Evolutionary conservation across 2,797 vertebrate genomes (phyloP).

Genomic region (Melanogrammus aeglefinus): DNA sequence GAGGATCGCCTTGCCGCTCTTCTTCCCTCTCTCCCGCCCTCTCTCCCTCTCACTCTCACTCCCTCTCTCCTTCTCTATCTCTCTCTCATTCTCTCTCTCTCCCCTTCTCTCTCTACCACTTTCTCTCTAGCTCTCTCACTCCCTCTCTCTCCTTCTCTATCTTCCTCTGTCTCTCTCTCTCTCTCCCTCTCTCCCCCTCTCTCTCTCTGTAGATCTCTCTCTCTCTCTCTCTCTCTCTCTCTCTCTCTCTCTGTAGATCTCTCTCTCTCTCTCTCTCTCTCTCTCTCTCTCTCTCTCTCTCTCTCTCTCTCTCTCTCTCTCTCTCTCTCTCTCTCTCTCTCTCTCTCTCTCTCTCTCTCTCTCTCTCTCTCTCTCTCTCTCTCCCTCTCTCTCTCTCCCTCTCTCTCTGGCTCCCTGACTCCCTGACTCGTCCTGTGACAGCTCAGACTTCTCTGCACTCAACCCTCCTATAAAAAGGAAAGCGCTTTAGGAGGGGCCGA

Average conservation of each 20-base stretch:
- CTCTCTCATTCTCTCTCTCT: neutral
- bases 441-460: conserved; percentile 24
- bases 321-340: neutral
- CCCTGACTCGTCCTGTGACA: neutral
- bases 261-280: neutral
- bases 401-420: neutral
- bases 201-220: neutral
- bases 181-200: neutral
- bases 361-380: neutral
- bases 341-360: neutral
- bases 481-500: conserved; percentile 1
- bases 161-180: neutral
- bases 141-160: too few relatives aligned
- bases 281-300: conserved; percentile 14
- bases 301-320: too few relatives aligned
- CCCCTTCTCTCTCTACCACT: too few relatives aligned
- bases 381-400: neutral
- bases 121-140: neutral
- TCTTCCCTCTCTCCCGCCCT: neutral
- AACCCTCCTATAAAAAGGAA: conserved; percentile 1
- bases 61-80: too few relatives aligned
- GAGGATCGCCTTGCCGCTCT: neutral
- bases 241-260: neutral
- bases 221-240: too few relatives aligned
- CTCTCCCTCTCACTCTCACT: conserved; percentile 15